Conservation (phyloP, 2,888 invertebrate genomes). For the Lasioglossum vierecki region DNA sequence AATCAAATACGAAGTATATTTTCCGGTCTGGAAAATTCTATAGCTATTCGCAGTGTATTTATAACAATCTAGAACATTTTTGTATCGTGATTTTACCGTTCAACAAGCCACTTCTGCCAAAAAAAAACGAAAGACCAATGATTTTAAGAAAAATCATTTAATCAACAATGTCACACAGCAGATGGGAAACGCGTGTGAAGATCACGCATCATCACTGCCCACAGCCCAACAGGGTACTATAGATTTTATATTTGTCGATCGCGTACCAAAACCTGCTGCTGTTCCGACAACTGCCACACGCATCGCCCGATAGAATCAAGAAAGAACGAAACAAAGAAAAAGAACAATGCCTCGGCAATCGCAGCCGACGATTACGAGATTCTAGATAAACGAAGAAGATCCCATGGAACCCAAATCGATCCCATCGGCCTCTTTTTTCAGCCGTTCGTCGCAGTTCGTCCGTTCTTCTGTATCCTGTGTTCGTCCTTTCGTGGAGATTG, state of each 20-base stretch:
- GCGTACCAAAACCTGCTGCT: neutral
- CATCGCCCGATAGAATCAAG: neutral
- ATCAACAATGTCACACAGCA: neutral
- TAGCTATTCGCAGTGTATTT: neutral
- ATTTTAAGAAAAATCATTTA: neutral
- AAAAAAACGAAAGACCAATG: neutral
- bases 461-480: slow-evolving; percentile 66
- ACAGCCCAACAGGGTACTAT: slow-evolving; percentile 6
- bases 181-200: neutral
- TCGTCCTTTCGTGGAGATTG: slow-evolving; percentile 70
- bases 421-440: slow-evolving; percentile 34
- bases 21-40: neutral
- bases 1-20: no score
- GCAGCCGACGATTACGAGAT: slow-evolving; percentile 48
- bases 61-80: neutral
- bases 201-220: neutral
- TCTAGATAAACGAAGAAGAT: slow-evolving; percentile 22
- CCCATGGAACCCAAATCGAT: slow-evolving; percentile 12
- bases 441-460: slow-evolving; percentile 53
- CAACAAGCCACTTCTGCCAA: neutral
- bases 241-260: neutral
- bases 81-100: neutral
- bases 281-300: neutral
- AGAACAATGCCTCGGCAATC: slow-evolving; percentile 45
- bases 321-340: slow-evolving; percentile 22